A percentile compares a stretch with the other conserved stretches of the same genome.
Evolutionary conservation across 2,888 invertebrate species (phyloP).

Genomic region (Podabrus alpinus): DNA sequence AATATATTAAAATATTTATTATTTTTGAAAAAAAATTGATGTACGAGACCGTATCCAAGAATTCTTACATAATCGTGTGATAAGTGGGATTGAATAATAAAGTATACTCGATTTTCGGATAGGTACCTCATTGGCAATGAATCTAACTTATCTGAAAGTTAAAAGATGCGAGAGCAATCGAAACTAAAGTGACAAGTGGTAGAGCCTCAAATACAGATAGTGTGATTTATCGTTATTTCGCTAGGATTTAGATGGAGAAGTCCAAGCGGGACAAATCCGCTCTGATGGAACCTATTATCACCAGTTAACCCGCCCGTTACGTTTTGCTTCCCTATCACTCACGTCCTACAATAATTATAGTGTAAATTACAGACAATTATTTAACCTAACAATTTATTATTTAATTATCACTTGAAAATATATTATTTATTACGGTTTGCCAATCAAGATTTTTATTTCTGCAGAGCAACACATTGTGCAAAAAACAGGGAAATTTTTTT

Average conservation of each 20-base stretch:
- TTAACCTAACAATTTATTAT: constrained; percentile 20
- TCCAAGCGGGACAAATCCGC: constrained; percentile 49
- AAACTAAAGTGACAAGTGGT: constrained; percentile 48
- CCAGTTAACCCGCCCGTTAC: constrained; percentile 42
- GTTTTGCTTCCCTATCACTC: constrained; percentile 25
- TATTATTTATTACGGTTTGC: neutral
- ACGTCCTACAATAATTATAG: constrained; percentile 33
- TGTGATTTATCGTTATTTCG: constrained; percentile 53
- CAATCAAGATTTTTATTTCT: neutral
- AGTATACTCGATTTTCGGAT: constrained; percentile 4
- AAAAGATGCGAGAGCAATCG: constrained; percentile 52
- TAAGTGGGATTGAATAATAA: constrained; percentile 6
- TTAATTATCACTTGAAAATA: neutral
- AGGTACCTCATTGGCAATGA: constrained; percentile 39
- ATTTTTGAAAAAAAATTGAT: neutral
- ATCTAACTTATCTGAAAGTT: constrained; percentile 50
- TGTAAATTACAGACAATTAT: constrained; percentile 30
- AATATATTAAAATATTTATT: neutral
- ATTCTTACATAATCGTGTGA: neutral
- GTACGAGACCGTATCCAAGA: neutral
- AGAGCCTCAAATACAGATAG: constrained; percentile 48
- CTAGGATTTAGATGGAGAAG: constrained; percentile 50
- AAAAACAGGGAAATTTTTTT: neutral
- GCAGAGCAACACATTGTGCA: neutral
- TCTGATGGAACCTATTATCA: constrained; percentile 50